A percentile compares a stretch with the other conserved stretches of the same genome.
Evolutionary conservation across 2,888 invertebrate genomes (phyloP).

Genomic region (Salpingus planirostris): DNA sequence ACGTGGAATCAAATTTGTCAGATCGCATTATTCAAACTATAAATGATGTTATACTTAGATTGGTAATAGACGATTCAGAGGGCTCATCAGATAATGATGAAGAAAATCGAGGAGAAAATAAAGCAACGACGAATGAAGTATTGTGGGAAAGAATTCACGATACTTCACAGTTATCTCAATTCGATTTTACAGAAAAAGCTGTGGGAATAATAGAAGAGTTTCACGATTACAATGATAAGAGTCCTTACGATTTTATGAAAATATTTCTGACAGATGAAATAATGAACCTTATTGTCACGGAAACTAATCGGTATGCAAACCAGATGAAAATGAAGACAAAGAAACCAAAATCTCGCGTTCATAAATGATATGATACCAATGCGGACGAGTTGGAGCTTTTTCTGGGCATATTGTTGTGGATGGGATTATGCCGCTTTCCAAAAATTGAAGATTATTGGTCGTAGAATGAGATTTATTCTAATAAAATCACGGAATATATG

Average conservation of each 20-base stretch:
- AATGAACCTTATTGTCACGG: slow-evolving; percentile 1
- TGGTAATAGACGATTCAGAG: no score
- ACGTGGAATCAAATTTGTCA: no score
- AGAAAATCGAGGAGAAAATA: neutral
- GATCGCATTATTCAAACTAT: no score
- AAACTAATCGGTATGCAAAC: slow-evolving; percentile 4
- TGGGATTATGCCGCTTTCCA: slow-evolving; percentile 5
- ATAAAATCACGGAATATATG: slow-evolving; percentile 7
- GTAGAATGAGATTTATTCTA: slow-evolving; percentile 4
- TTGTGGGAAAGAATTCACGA: neutral
- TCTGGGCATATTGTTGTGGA: slow-evolving; percentile 6
- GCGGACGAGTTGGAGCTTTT: slow-evolving; percentile 4
- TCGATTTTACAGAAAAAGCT: neutral
- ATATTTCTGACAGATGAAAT: slow-evolving; percentile 3
- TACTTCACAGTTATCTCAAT: neutral
- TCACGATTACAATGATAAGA: neutral
- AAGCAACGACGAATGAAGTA: neutral
- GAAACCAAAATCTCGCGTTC: slow-evolving; percentile 1
- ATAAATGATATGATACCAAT: slow-evolving; percentile 6
- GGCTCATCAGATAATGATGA: no score
- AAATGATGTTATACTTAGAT: no score
- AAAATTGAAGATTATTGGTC: slow-evolving; percentile 4
- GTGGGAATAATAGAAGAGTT: neutral
- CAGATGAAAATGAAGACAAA: neutral
- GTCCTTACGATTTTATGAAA: slow-evolving; percentile 1